These are phyloP conservation scores for Epiblema foenella DNA, from an alignment of 2,888 invertebrate species.

Conservation along the genomic window DNA sequence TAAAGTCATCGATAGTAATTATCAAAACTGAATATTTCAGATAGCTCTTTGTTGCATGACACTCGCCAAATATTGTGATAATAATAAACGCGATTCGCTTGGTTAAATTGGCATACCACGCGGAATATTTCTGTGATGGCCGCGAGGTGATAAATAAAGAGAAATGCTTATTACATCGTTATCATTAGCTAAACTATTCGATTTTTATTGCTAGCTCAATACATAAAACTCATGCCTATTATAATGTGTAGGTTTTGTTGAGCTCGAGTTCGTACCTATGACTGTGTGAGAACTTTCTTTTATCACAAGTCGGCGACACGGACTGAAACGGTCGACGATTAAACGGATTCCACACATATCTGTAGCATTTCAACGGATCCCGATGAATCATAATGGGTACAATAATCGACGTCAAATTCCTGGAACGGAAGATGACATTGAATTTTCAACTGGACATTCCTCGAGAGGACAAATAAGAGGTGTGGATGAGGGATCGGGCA, in stretches of 20 bases:
- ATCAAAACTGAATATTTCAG: slow-evolving; percentile 13
- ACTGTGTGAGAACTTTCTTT: slow-evolving; percentile 35
- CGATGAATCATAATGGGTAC: slow-evolving; percentile 64
- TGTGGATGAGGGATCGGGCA: slow-evolving; percentile 63
- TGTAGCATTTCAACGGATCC: slow-evolving; percentile 61
- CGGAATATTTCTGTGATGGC: slow-evolving; percentile 58
- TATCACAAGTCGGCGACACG: slow-evolving; percentile 18
- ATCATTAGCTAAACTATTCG: slow-evolving; percentile 50
- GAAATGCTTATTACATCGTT: slow-evolving; percentile 46
- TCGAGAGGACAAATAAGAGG: slow-evolving; percentile 53
- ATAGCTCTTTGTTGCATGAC: slow-evolving; percentile 53
- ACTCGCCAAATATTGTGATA: slow-evolving; percentile 60
- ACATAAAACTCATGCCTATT: not conserved
- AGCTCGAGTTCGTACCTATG: slow-evolving; percentile 1
- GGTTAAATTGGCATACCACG: slow-evolving; percentile 59
- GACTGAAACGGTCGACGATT: slow-evolving; percentile 51
- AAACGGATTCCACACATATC: slow-evolving; percentile 64
- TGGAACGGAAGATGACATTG: slow-evolving; percentile 61
- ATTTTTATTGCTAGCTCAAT: slow-evolving; percentile 17
- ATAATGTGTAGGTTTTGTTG: not conserved
- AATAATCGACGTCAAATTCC: slow-evolving; percentile 67
- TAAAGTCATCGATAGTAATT: slow-evolving; percentile 3
- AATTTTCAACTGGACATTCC: slow-evolving; percentile 56
- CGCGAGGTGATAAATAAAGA: slow-evolving; percentile 57
- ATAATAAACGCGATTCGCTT: slow-evolving; percentile 63